These are phyloP conservation scores for Pygoscelis adeliae DNA, from an alignment of 2,113 vertebrate species.

Conservation along the genomic window DNA sequence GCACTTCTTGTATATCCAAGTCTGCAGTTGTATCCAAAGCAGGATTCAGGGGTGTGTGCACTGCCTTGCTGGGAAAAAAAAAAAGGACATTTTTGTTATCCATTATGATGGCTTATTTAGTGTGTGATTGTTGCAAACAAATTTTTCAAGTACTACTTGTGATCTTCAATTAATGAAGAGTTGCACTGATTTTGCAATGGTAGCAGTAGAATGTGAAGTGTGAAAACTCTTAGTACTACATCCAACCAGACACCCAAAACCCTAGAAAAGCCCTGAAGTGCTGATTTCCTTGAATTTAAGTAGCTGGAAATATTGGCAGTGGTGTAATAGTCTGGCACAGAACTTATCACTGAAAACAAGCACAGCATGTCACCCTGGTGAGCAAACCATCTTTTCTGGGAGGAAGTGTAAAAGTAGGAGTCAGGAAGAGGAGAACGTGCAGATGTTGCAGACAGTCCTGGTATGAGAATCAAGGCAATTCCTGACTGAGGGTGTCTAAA, in stretches of 20 bases:
- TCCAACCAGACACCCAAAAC: neutral
- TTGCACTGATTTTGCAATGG: neutral
- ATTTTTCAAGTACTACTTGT: neutral
- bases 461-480: neutral
- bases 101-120: accelerated
- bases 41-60: neutral
- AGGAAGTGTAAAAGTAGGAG: neutral
- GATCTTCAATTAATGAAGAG: neutral
- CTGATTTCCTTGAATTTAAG: neutral
- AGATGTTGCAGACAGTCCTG: neutral
- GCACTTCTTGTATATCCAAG: neutral
- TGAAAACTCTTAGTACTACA: neutral
- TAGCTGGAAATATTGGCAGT: neutral
- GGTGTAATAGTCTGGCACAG: neutral
- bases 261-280: neutral
- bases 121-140: neutral
- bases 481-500: neutral
- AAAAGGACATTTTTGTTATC: neutral
- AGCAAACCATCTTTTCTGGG: neutral
- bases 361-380: neutral
- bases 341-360: neutral
- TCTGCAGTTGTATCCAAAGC: neutral
- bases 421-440: neutral
- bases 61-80: neutral
- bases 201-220: neutral